Evolutionary conservation across 2,797 vertebrate species (phyloP).

Genomic region (Xiphorhynchus erythropygius): DNA sequence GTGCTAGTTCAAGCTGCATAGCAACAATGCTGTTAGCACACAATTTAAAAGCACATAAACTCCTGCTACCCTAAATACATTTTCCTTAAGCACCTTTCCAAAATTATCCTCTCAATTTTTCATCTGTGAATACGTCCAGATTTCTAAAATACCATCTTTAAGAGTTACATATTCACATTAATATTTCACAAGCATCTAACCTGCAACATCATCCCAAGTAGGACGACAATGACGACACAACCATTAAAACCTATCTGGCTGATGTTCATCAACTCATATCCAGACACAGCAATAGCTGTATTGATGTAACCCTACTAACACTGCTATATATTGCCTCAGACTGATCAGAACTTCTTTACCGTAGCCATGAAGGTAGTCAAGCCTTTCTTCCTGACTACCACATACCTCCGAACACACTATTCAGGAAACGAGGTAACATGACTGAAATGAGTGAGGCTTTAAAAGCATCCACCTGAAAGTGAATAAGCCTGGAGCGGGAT

Average conservation of each 20-base stretch:
- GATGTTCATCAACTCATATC: neutral
- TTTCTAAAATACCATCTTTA: neutral
- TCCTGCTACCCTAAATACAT: neutral
- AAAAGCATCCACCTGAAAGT: neutral
- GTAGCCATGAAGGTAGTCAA: neutral
- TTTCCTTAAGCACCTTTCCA: neutral
- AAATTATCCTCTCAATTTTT: neutral
- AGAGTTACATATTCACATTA: neutral
- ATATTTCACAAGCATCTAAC: conserved; percentile 40
- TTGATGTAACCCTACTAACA: neutral
- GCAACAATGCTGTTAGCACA: neutral
- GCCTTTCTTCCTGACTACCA: neutral
- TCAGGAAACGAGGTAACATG: neutral
- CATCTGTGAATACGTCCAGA: neutral
- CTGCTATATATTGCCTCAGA: neutral
- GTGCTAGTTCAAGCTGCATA: neutral
- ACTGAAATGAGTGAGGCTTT: neutral
- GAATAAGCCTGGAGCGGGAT: neutral
- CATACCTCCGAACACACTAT: neutral
- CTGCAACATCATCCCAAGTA: conserved; percentile 55
- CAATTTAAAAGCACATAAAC: neutral
- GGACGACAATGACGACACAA: conserved; percentile 30
- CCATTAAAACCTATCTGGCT: conserved; percentile 35
- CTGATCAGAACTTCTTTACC: neutral
- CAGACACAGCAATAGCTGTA: neutral